Evolutionary conservation across 2,797 vertebrate genomes (phyloP).

Genomic region (Sebastes cheni): DNA sequence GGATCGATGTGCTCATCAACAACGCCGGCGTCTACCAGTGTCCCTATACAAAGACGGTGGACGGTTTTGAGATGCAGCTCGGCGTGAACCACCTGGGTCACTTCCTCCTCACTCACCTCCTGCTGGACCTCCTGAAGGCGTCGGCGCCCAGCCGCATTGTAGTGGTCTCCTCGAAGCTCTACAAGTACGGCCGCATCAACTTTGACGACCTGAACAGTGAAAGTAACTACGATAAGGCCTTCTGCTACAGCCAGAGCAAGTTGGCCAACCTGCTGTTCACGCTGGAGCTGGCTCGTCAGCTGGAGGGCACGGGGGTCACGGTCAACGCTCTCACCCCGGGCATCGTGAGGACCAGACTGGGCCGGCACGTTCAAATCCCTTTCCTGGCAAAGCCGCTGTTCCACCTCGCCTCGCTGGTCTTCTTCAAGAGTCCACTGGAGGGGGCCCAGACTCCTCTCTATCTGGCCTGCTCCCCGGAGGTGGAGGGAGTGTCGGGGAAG

Average conservation of each 20-base stretch:
- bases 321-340: conserved; percentile 93
- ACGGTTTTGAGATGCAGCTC: conserved; percentile 95
- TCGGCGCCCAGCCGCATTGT: conserved; percentile 91
- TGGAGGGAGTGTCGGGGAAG: conserved; percentile 89
- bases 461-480: conserved; percentile 89
- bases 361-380: conserved; percentile 89
- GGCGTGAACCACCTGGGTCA: conserved; percentile 97
- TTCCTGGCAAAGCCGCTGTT: conserved; percentile 89
- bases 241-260: conserved; percentile 94
- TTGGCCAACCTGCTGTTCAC: conserved; percentile 93
- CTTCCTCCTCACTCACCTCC: conserved; percentile 92
- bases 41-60: conserved; percentile 91
- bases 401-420: conserved; percentile 87
- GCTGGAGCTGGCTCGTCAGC: conserved; percentile 84
- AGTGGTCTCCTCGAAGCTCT: conserved; percentile 94
- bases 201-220: conserved; percentile 95
- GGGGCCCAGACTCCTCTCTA: conserved; percentile 92
- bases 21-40: conserved; percentile 97
- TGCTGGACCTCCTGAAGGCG: conserved; percentile 89
- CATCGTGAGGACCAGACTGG: conserved; percentile 91
- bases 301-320: conserved; percentile 89
- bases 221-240: conserved; percentile 87
- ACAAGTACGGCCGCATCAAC: conserved; percentile 93
- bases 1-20: conserved; percentile 93
- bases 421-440: conserved; percentile 92